Conservation (phyloP, 2,888 invertebrate species). For the Synanthedon andrenaeformis region DNA sequence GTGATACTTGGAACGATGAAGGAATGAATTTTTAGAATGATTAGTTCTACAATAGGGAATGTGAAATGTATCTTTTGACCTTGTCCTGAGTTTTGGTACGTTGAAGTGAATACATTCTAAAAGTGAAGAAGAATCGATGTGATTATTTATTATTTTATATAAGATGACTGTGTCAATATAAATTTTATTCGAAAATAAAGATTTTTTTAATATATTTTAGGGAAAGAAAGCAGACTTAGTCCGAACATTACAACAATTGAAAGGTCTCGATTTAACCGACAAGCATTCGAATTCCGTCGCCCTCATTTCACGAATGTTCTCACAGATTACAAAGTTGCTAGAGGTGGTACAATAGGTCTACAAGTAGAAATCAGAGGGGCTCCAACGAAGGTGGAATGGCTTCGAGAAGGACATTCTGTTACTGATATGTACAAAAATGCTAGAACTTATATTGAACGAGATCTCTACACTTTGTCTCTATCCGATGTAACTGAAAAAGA, state of each 20-base stretch:
- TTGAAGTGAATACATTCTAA: too few species aligned
- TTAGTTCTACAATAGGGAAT: too few species aligned
- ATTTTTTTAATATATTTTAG: constrained; percentile 16
- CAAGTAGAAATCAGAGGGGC: constrained; percentile 82
- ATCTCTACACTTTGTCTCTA: constrained; percentile 80
- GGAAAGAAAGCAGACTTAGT: constrained; percentile 33
- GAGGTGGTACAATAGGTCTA: constrained; percentile 84
- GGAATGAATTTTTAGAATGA: too few species aligned
- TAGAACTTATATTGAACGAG: constrained; percentile 74
- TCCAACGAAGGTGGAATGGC: constrained; percentile 82
- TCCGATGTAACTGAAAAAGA: constrained; percentile 79
- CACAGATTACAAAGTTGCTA: constrained; percentile 78
- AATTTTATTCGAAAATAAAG: too few species aligned
- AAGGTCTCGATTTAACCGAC: constrained; percentile 37
- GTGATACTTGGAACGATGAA: too few species aligned
- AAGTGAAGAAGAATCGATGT: too few species aligned
- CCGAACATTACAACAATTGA: constrained; percentile 43
- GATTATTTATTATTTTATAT: too few species aligned
- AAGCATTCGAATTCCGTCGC: constrained; percentile 62
- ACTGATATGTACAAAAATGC: constrained; percentile 72
- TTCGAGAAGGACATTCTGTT: constrained; percentile 73
- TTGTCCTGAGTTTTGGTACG: too few species aligned
- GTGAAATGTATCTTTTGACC: too few species aligned
- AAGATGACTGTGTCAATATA: too few species aligned
- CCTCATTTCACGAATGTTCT: constrained; percentile 78